A percentile compares a stretch with the other conserved stretches of the same genome.
phyloP scores from a whole-genome alignment of 2,888 invertebrate species.

The Kuschelorhynchus macadamiae region DNA sequence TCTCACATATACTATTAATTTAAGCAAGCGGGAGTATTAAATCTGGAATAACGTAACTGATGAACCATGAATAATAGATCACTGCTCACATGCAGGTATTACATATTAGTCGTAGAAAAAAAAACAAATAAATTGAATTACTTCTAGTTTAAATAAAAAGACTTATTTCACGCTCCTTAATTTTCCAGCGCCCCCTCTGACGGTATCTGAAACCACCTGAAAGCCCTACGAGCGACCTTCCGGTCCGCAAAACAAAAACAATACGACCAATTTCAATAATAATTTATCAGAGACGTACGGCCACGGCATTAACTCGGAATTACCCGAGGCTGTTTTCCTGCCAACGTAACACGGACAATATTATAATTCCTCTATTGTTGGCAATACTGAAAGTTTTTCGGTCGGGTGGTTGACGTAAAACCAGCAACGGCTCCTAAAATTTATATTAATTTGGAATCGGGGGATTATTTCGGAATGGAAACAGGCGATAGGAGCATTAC shows the following conservation, averaged over 20 bases:
- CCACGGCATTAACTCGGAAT: constrained; percentile 62
- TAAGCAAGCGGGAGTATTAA: too few relatives aligned
- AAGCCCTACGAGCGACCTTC: constrained; percentile 54
- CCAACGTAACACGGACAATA: constrained; percentile 56
- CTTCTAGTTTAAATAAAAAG: too few relatives aligned
- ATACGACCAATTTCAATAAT: constrained; percentile 64
- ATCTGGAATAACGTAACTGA: too few relatives aligned
- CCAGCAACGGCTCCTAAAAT: constrained; percentile 21
- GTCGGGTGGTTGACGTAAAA: constrained; percentile 28
- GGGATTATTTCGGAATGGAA: constrained; percentile 8
- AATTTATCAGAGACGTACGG: constrained; percentile 62
- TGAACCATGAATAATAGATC: too few relatives aligned
- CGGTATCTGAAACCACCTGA: constrained; percentile 35
- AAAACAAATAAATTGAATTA: too few relatives aligned
- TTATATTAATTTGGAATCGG: constrained; percentile 29
- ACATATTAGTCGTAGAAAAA: too few relatives aligned
- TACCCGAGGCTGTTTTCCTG: constrained; percentile 48
- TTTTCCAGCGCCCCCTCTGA: too few relatives aligned
- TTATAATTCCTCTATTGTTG: constrained; percentile 60
- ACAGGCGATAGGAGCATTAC: not conserved
- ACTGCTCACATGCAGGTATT: too few relatives aligned
- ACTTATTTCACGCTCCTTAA: too few relatives aligned
- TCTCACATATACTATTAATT: too few relatives aligned
- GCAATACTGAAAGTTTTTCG: constrained; percentile 47
- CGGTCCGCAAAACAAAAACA: constrained; percentile 63